Percentiles rank a stretch among this genome's conserved stretches.
Conservation (phyloP, 2,797 vertebrate species). For the Paedocypris micromegethes region DNA sequence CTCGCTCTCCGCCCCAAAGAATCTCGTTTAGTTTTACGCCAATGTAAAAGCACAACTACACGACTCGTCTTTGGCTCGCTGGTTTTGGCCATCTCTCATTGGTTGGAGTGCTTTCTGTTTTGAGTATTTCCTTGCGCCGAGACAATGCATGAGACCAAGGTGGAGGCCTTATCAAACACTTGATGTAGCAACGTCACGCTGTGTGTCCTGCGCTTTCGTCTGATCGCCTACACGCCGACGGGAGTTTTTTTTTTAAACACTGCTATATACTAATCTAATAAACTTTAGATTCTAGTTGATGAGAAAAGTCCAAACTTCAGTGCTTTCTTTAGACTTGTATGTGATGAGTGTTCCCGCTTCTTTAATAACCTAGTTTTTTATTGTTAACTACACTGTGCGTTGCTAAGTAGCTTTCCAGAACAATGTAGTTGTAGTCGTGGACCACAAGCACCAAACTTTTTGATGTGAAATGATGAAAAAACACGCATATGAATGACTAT, state of each 20-base stretch:
- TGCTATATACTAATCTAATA: slow-evolving; percentile 55
- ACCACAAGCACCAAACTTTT: slow-evolving; percentile 60
- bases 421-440: slow-evolving; percentile 59
- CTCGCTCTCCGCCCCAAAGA: slow-evolving; percentile 38
- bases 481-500: slow-evolving; percentile 59
- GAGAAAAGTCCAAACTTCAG: slow-evolving; percentile 47
- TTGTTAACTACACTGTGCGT: slow-evolving; percentile 50
- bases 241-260: slow-evolving; percentile 56
- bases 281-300: slow-evolving; percentile 60
- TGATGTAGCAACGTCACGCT: slow-evolving; percentile 47
- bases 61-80: too few species aligned
- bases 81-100: slow-evolving; percentile 11
- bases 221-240: slow-evolving; percentile 49
- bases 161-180: slow-evolving; percentile 68
- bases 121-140: slow-evolving; percentile 63
- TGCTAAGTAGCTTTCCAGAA: slow-evolving; percentile 57
- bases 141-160: slow-evolving; percentile 74
- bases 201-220: slow-evolving; percentile 18
- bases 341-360: slow-evolving; percentile 55
- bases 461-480: slow-evolving; percentile 54
- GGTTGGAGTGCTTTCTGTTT: slow-evolving; percentile 25
- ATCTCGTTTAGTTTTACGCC: not conserved
- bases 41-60: slow-evolving; percentile 36
- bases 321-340: slow-evolving; percentile 65
- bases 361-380: slow-evolving; percentile 37